Conservation (phyloP, 1,140 invertebrate species). For the Akabosia matsudoensis region DNA sequence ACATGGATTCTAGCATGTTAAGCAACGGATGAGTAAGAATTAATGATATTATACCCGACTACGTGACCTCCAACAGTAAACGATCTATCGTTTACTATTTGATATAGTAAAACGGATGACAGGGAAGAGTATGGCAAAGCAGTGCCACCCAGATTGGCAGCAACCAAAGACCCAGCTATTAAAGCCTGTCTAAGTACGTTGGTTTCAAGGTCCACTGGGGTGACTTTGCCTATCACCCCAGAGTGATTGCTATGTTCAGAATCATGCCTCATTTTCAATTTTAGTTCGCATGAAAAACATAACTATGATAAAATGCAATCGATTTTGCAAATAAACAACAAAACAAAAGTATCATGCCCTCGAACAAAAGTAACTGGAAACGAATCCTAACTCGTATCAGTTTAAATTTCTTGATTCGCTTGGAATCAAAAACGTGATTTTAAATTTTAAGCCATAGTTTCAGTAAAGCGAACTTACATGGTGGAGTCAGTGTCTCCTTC, state of each 20-base stretch:
- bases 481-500: conserved; percentile 17
- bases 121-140: conserved; percentile 33
- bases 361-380: no score
- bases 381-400: no score
- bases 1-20: not conserved
- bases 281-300: not conserved
- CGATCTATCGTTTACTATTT: not conserved
- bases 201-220: not conserved
- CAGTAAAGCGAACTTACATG: conserved; percentile 14
- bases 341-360: no score
- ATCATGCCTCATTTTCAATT: not conserved
- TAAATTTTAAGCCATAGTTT: not conserved
- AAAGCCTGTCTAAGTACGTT: conserved; percentile 25
- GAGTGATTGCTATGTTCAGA: not conserved
- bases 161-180: conserved; percentile 22
- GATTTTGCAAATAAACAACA: no score
- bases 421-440: not conserved
- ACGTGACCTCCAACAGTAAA: conserved; percentile 16
- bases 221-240: not conserved
- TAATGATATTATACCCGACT: not conserved
- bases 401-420: not conserved
- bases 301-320: no score
- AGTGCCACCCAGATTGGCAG: conserved; percentile 44
- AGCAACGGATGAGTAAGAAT: not conserved
- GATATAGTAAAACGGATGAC: conserved; percentile 35